A percentile compares a stretch with the other conserved stretches of the same genome.
phyloP scores from a whole-genome alignment of 2,888 invertebrate genomes.

The Trichogramma evanescens region DNA sequence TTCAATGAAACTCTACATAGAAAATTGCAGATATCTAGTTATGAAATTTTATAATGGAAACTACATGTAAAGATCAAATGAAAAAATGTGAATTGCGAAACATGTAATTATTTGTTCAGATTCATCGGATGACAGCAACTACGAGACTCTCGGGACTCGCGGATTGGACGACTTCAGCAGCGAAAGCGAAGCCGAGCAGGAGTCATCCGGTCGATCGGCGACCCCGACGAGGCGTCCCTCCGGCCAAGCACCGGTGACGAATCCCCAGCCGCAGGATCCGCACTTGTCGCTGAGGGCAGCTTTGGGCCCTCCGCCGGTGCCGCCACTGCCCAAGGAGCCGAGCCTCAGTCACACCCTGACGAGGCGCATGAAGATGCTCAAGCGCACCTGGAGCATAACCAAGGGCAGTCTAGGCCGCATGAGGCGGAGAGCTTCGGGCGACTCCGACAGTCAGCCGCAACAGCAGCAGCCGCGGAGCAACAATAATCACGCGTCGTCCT shows the following conservation, averaged over 20 bases:
- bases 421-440: constrained; percentile 31
- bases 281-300: too few relatives aligned
- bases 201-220: too few relatives aligned
- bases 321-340: constrained; percentile 39
- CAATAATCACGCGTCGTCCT: constrained; percentile 9
- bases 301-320: constrained; percentile 26
- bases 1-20: too few relatives aligned
- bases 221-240: too few relatives aligned
- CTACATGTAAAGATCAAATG: too few relatives aligned
- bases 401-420: constrained; percentile 42
- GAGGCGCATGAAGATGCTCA: constrained; percentile 39
- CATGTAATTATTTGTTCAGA: constrained; percentile 10
- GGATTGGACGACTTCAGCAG: constrained; percentile 38
- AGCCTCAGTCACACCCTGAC: constrained; percentile 39
- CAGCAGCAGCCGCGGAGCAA: background rate
- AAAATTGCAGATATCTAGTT: too few relatives aligned
- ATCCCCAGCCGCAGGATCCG: too few relatives aligned
- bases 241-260: too few relatives aligned
- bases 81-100: too few relatives aligned
- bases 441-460: constrained; percentile 12
- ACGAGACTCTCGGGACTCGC: constrained; percentile 39
- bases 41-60: too few relatives aligned
- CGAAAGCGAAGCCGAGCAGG: constrained; percentile 28
- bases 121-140: constrained; percentile 42
- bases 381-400: constrained; percentile 44